Base-by-base conservation (phyloP, 2,888 invertebrate species). In the Allophyes oxyacanthae region DNA sequence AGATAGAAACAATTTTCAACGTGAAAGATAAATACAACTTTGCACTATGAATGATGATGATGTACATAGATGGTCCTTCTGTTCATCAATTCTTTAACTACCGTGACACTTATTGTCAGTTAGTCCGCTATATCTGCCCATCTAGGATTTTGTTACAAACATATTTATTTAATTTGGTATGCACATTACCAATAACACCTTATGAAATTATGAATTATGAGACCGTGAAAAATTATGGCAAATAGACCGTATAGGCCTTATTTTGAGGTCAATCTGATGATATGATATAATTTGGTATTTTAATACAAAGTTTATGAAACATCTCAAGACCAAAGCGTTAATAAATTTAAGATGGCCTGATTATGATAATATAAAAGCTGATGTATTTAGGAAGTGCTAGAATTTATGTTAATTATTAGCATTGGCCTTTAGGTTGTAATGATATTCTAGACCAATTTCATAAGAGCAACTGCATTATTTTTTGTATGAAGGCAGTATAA, bases 311-410 rank as follows among this genome's bases (percentile, higher is more conserved):
- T 41, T 37, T 58, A 52, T 52, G 45, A 42, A 42, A 37, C 33
- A 64, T 62, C 26, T 59, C 55, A 72, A 63, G 52, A 66, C 43
- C 52, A 57, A 42, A 50, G 20, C 10, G 10, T 28, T 42, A 50
- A 64, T 50, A 33, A 43, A 54, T 11, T 2, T 11, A 10, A 34
- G 42, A 50, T 50, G 44, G 25, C 25, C 44, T 20, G n/a, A 38
- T 50, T 41, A 61, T 45, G 37, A 33, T 37, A 44, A 67, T 50
- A 11, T 15, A 6, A 6, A 14, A 14, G 10, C 26, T 11, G 49
- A 55, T 52, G 20, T 48, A 28, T 43, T 48, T 61, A 50, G 52
- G 63, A 62, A 68, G 46, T 50, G 28, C 13, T 46, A 10, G 38
- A 37, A 5, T 40, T 13, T 33, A 44, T 61, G 49, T 11, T 44